Conservation (phyloP, 1,140 invertebrate genomes). For the Philopotamus ludificatus region DNA sequence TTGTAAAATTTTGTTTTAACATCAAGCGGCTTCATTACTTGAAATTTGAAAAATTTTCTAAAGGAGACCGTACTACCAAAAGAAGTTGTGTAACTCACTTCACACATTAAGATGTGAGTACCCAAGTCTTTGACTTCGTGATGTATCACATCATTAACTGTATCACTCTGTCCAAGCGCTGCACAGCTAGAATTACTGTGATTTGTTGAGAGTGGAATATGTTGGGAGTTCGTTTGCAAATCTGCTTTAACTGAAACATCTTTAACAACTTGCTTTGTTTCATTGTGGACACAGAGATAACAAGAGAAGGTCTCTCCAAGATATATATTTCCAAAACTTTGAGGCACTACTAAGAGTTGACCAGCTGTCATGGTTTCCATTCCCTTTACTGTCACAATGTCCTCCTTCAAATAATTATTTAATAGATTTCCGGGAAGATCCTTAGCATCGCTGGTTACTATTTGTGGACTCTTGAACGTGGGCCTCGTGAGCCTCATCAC, state of each 20-base stretch:
- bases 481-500: conserved; percentile 94
- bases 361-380: conserved; percentile 82
- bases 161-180: conserved; percentile 77
- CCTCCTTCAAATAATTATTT: conserved; percentile 72
- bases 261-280: conserved; percentile 78
- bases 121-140: conserved; percentile 99
- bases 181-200: conserved; percentile 61
- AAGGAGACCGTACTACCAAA: conserved; percentile 74
- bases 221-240: conserved; percentile 87
- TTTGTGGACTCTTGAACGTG: conserved; percentile 74
- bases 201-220: conserved; percentile 71
- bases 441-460: conserved; percentile 78
- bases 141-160: conserved; percentile 91
- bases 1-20: conserved; percentile 99
- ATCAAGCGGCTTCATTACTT: conserved; percentile 96
- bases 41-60: conserved; percentile 97
- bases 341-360: conserved; percentile 87
- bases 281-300: conserved; percentile 96
- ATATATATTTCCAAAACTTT: conserved; percentile 87
- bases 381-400: conserved; percentile 73
- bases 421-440: conserved; percentile 81
- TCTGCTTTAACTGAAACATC: conserved; percentile 86
- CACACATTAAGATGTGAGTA: conserved; percentile 95
- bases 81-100: conserved; percentile 83
- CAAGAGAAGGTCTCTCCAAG: conserved; percentile 96